phyloP scores from a whole-genome alignment of 2,113 vertebrate genomes.

The Nycticryphes semicollaris region DNA sequence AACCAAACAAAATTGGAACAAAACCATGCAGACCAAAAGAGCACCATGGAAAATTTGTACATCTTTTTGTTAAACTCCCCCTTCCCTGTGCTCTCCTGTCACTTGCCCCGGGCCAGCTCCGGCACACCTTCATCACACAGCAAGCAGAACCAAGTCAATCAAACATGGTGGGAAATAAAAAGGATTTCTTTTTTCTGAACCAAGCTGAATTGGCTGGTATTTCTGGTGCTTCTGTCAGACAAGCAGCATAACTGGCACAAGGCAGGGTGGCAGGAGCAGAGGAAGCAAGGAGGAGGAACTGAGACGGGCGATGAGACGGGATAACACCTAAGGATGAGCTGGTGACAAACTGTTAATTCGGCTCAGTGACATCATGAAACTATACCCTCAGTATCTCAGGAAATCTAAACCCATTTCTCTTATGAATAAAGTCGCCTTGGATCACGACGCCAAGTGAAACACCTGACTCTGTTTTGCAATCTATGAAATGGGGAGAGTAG shows the following conservation, averaged over 20 bases:
- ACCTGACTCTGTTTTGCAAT: neutral
- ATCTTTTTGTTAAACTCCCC: neutral
- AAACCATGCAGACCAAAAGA: neutral
- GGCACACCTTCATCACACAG: neutral
- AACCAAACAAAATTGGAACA: neutral
- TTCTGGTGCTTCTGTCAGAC: neutral
- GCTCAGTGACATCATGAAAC: neutral
- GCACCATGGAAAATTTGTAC: accelerated
- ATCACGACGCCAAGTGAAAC: neutral
- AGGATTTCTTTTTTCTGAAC: neutral
- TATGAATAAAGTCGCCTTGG: neutral
- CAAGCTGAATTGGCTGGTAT: neutral
- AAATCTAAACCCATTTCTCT: constrained; percentile 23
- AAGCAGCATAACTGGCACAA: neutral
- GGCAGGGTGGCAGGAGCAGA: neutral
- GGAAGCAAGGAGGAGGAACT: constrained; percentile 42
- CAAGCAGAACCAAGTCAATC: neutral
- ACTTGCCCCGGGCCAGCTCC: neutral
- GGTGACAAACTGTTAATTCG: constrained; percentile 28
- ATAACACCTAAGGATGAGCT: constrained; percentile 3
- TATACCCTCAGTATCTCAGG: neutral
- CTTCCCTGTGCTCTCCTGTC: neutral
- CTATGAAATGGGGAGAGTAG: neutral
- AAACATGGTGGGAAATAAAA: neutral
- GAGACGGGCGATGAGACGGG: neutral